These are phyloP conservation scores for Parnassius mnemosyne DNA, from an alignment of 2,888 invertebrate genomes.

Conservation along the genomic window DNA sequence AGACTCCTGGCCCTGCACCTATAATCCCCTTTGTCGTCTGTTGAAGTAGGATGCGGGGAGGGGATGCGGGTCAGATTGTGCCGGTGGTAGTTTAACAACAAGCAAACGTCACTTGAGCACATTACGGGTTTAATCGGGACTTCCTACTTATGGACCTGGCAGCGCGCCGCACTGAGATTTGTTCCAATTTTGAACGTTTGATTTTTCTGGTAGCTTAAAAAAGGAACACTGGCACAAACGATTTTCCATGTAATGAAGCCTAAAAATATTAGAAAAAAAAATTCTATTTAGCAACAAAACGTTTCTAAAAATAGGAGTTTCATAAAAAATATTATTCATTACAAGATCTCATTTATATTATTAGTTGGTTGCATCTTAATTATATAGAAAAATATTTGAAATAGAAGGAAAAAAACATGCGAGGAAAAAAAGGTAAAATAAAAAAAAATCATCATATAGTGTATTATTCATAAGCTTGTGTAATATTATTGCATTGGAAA, in stretches of 20 bases:
- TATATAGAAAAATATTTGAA: neutral
- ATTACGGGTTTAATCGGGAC: slow-evolving; percentile 74
- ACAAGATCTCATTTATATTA: too few relatives aligned
- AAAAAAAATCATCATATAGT: neutral
- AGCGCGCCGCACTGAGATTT: slow-evolving; percentile 68
- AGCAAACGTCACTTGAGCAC: slow-evolving; percentile 72
- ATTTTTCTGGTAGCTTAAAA: slow-evolving; percentile 29
- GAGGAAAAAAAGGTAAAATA: neutral
- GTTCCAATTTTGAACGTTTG: slow-evolving; percentile 65
- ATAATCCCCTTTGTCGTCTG: slow-evolving; percentile 33
- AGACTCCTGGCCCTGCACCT: slow-evolving; percentile 43
- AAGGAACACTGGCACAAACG: neutral
- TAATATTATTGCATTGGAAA: slow-evolving; percentile 9
- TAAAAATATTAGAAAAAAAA: neutral
- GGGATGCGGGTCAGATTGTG: slow-evolving; percentile 44
- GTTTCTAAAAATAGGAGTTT: too few relatives aligned
- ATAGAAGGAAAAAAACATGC: neutral
- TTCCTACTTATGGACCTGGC: slow-evolving; percentile 70
- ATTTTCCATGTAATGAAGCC: neutral
- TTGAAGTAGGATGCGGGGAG: slow-evolving; percentile 32
- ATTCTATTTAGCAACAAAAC: too few relatives aligned
- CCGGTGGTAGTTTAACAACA: slow-evolving; percentile 52
- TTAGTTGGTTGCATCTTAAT: too few relatives aligned
- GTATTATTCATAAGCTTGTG: neutral
- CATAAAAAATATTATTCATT: too few relatives aligned